phyloP scores from a whole-genome alignment of 2,113 vertebrate species.

The Corvus hawaiiensis region DNA sequence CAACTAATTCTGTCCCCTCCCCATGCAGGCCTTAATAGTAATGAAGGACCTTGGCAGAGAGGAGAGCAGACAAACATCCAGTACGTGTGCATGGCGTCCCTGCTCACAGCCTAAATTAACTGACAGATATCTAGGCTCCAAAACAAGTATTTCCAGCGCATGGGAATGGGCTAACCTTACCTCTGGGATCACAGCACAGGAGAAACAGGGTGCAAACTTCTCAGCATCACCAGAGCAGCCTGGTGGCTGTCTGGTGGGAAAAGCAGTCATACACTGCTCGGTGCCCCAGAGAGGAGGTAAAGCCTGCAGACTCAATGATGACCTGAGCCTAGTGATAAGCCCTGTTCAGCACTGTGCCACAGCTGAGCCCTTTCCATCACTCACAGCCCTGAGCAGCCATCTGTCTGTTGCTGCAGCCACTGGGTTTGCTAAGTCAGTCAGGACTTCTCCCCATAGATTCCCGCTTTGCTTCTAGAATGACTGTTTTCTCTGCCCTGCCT shows the following conservation, averaged over 20 bases:
- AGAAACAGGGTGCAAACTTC: background rate
- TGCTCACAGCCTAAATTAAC: background rate
- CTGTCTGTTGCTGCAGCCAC: background rate
- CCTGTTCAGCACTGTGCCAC: background rate
- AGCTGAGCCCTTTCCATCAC: background rate
- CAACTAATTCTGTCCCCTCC: background rate
- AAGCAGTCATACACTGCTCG: rapidly evolving
- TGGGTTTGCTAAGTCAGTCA: background rate
- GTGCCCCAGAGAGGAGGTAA: background rate
- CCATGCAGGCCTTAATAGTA: background rate
- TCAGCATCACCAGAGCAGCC: background rate
- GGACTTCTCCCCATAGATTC: background rate
- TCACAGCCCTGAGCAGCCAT: background rate
- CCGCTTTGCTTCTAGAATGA: background rate
- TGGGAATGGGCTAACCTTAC: background rate
- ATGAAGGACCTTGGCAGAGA: background rate
- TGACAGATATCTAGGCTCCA: background rate
- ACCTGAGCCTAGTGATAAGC: background rate
- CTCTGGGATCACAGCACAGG: background rate
- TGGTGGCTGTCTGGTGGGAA: background rate
- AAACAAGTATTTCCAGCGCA: background rate
- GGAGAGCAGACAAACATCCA: background rate
- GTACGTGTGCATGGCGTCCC: background rate
- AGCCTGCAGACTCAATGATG: background rate
- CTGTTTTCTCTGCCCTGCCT: background rate